Evolutionary conservation across 2,888 invertebrate species (phyloP).

Genomic region (Proisotoma minuta): DNA sequence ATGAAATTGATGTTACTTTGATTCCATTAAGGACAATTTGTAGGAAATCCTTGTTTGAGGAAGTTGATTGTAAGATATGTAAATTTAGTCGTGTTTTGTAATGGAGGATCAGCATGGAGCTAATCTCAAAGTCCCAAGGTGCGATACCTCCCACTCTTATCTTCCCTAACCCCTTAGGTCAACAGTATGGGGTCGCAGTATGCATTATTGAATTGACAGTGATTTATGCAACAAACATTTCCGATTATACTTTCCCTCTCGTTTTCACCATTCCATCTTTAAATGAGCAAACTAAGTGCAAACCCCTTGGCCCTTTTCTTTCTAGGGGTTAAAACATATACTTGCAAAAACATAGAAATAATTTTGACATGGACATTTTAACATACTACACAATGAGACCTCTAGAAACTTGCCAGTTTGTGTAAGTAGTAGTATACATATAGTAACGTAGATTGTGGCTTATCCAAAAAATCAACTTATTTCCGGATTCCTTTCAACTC

Average conservation of each 20-base stretch:
- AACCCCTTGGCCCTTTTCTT: not conserved
- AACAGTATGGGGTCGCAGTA: conserved; percentile 8
- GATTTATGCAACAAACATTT: conserved; percentile 21
- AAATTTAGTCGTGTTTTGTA: not conserved
- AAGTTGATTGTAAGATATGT: not conserved
- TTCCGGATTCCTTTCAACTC: no score
- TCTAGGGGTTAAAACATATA: no score
- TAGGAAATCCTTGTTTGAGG: not conserved
- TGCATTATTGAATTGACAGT: conserved; percentile 18
- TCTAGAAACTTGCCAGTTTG: no score
- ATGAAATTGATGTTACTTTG: not conserved
- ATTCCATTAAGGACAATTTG: conserved; percentile 4
- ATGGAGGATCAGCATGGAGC: conserved; percentile 10
- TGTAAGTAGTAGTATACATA: no score
- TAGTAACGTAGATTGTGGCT: no score
- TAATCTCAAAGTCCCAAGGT: conserved; percentile 3
- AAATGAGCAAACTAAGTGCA: conserved; percentile 15
- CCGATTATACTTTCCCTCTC: conserved; percentile 16
- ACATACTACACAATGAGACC: no score
- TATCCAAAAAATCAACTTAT: no score
- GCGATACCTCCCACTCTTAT: conserved; percentile 13
- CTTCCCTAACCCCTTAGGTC: conserved; percentile 15
- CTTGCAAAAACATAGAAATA: no score
- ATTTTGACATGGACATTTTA: no score
- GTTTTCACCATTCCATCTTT: conserved; percentile 17